These are phyloP conservation scores for Catocala nupta DNA, from an alignment of 2,888 invertebrate species.

Conservation along the genomic window DNA sequence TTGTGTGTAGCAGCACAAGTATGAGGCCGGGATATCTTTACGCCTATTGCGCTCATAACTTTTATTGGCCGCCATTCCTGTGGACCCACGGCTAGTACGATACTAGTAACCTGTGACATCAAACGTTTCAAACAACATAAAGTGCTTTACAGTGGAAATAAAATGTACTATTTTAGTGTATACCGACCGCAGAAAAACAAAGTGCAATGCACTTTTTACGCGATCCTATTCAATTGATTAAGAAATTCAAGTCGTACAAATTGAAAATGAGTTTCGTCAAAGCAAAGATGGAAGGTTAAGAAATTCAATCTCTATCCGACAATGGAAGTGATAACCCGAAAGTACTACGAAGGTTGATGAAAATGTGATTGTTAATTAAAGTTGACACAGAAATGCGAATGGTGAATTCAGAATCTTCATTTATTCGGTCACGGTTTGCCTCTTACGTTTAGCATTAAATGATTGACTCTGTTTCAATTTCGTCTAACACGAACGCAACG, in stretches of 20 bases:
- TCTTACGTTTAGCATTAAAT: slow-evolving; percentile 85
- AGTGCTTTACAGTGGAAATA: slow-evolving; percentile 44
- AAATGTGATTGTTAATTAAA: slow-evolving; percentile 86
- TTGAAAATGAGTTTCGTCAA: slow-evolving; percentile 70
- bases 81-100: slow-evolving; percentile 54
- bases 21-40: slow-evolving; percentile 60
- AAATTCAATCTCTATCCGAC: slow-evolving; percentile 78
- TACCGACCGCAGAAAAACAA: slow-evolving; percentile 55
- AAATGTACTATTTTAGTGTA: slow-evolving; percentile 41
- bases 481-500: slow-evolving; percentile 82
- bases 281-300: slow-evolving; percentile 71
- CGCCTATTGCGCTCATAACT: slow-evolving; percentile 63
- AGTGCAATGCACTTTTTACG: slow-evolving; percentile 52
- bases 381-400: slow-evolving; percentile 85
- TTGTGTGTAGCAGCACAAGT: slow-evolving; percentile 23
- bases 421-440: slow-evolving; percentile 84
- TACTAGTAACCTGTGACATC: slow-evolving; percentile 62
- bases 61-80: slow-evolving; percentile 64
- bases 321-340: slow-evolving; percentile 77
- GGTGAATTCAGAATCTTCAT: slow-evolving; percentile 84
- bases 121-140: slow-evolving; percentile 54
- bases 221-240: slow-evolving; percentile 57
- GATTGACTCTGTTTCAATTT: slow-evolving; percentile 87
- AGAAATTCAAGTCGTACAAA: slow-evolving; percentile 68
- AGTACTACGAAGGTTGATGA: slow-evolving; percentile 78